Conservation (phyloP, 2,888 invertebrate genomes). For the Eumerus sabulonum region DNA sequence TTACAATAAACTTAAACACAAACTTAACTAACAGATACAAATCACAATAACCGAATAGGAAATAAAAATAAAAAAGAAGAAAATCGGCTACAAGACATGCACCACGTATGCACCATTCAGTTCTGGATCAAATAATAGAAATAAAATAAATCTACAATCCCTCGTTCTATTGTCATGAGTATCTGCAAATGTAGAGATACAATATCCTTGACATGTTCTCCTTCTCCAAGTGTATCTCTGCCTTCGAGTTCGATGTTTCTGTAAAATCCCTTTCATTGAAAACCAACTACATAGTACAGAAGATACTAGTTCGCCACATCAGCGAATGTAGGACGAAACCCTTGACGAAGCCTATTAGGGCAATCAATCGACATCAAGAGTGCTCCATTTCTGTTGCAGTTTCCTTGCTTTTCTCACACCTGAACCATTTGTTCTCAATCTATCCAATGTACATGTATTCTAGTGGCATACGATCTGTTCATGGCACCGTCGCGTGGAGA, state of each 20-base stretch:
- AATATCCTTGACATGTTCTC: too few relatives aligned
- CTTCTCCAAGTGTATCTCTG: too few relatives aligned
- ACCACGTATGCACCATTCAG: background rate
- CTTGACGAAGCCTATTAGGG: conserved; percentile 14
- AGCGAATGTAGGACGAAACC: background rate
- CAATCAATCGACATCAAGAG: conserved; percentile 24
- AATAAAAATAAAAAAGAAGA: background rate
- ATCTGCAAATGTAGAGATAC: background rate
- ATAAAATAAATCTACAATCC: too few relatives aligned
- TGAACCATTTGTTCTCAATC: conserved; percentile 4
- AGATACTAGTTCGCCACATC: too few relatives aligned
- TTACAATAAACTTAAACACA: background rate
- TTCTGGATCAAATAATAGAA: background rate
- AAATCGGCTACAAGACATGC: too few relatives aligned
- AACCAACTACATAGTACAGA: too few relatives aligned
- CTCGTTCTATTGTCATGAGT: conserved; percentile 4
- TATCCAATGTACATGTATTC: conserved; percentile 14
- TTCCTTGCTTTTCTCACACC: background rate
- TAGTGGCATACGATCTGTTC: conserved; percentile 16
- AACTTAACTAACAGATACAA: conserved; percentile 41
- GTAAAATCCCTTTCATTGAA: too few relatives aligned
- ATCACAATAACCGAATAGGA: conserved; percentile 57
- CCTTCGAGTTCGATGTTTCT: too few relatives aligned
- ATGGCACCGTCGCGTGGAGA: conserved; percentile 35
- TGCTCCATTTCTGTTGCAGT: conserved; percentile 2